A percentile compares a stretch with the other conserved stretches of the same genome.
phyloP scores from a whole-genome alignment of 2,797 vertebrate genomes.

The Clarias pachynema region DNA sequence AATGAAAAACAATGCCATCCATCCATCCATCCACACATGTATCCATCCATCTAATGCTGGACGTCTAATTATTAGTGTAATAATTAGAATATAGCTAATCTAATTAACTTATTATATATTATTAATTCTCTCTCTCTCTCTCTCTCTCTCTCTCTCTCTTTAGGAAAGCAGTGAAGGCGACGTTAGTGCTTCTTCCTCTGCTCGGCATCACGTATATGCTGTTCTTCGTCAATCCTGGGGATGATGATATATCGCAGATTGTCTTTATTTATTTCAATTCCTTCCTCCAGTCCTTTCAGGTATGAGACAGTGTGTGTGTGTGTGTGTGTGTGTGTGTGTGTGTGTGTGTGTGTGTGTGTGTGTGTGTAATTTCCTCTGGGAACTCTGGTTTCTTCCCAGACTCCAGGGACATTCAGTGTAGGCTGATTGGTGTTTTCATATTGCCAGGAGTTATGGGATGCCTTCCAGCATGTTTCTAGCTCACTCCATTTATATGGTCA shows the following conservation, averaged over 20 bases:
- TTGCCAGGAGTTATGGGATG: too few relatives aligned
- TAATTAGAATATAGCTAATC: not conserved
- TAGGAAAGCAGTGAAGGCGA: slow-evolving; percentile 98
- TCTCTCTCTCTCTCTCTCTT: not conserved
- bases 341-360: slow-evolving; percentile 12
- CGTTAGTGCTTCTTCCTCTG: slow-evolving; percentile 90
- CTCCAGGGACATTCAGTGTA: too few relatives aligned
- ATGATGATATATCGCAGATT: slow-evolving; percentile 95
- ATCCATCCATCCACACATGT: not conserved
- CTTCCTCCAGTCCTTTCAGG: slow-evolving; percentile 98
- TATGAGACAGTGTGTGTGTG: slow-evolving; percentile 51
- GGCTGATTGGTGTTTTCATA: too few relatives aligned
- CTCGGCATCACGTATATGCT: slow-evolving; percentile 98
- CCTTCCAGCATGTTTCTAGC: too few relatives aligned
- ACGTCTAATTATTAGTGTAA: not conserved
- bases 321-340: slow-evolving; percentile 3
- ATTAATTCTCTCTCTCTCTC: not conserved
- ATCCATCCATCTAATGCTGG: not conserved
- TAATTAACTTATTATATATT: not conserved
- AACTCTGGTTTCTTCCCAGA: too few relatives aligned
- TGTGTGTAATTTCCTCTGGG: not conserved
- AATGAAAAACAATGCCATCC: not conserved
- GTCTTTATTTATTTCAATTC: slow-evolving; percentile 99
- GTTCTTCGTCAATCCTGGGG: slow-evolving; percentile 95
- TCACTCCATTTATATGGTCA: too few relatives aligned